Evolutionary conservation across 92 coral and sea anemone species (phyloP).

Genomic region (Palythoa caribaeorum): DNA sequence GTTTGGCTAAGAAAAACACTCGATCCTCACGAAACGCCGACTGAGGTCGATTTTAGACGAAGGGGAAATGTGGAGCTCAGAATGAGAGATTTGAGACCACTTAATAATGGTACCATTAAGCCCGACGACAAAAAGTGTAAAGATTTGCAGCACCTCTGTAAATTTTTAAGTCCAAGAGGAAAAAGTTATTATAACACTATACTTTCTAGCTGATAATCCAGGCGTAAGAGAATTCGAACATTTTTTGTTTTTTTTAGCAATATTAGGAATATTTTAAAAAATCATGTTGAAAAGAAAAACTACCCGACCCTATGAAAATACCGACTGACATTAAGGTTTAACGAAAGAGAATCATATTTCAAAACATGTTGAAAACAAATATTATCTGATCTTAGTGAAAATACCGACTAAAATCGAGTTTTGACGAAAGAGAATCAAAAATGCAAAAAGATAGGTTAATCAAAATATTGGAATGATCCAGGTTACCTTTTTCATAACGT

Average conservation of each 20-base stretch:
- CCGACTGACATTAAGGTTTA: too few relatives aligned
- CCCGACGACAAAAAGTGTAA: not conserved
- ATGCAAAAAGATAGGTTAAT: not conserved
- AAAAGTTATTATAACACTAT: constrained; percentile 5
- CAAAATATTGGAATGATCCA: not conserved
- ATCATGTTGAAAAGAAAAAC: too few relatives aligned
- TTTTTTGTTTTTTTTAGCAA: not conserved
- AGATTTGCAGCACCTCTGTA: constrained; percentile 2
- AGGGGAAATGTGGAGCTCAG: not conserved
- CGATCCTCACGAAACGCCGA: constrained; percentile 27
- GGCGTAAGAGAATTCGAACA: not conserved
- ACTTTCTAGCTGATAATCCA: constrained; percentile 5
- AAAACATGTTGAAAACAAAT: not conserved
- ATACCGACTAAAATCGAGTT: too few relatives aligned
- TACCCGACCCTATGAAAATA: too few relatives aligned
- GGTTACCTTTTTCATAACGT: not conserved
- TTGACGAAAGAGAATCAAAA: not conserved
- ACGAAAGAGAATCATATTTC: not conserved
- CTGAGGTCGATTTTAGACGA: constrained; percentile 26
- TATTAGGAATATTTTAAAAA: not conserved
- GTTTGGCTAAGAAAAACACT: constrained; percentile 38
- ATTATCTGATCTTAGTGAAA: not conserved
- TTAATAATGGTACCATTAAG: not conserved
- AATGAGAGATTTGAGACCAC: not conserved
- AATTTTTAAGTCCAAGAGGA: constrained; percentile 27